Conservation (phyloP, 2,888 invertebrate species). For the Lepidocyrtinus sp. region DNA sequence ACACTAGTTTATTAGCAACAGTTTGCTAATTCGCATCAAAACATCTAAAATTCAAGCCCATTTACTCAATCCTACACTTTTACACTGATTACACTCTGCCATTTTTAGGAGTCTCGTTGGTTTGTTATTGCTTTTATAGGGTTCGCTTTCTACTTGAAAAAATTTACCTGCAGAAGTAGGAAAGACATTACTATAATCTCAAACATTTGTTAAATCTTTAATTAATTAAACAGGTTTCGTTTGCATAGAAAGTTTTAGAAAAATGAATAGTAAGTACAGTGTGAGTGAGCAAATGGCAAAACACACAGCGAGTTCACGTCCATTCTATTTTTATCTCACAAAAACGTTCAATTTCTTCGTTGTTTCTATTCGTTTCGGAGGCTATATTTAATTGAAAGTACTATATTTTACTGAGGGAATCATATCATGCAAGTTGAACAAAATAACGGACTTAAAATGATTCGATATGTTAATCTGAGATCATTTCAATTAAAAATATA, state of each 20-base stretch:
- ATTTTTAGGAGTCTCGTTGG: no score
- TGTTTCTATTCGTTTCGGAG: no score
- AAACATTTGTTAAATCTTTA: neutral
- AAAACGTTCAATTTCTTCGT: no score
- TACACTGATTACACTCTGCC: no score
- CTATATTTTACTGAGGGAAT: no score
- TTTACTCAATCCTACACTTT: no score
- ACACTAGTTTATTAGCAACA: neutral
- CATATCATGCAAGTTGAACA: neutral
- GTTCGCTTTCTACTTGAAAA: no score
- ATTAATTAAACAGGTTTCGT: neutral
- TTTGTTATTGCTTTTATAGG: slow-evolving; percentile 26
- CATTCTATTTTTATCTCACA: no score
- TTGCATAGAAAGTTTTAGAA: slow-evolving; percentile 7
- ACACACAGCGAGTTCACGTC: no score
- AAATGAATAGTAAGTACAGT: slow-evolving; percentile 28
- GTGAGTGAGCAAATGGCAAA: slow-evolving; percentile 43
- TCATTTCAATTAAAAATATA: slow-evolving; percentile 55
- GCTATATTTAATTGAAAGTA: no score
- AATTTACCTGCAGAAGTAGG: slow-evolving; percentile 33
- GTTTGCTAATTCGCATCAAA: neutral
- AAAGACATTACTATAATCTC: slow-evolving; percentile 54
- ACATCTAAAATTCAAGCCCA: no score
- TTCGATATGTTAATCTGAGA: slow-evolving; percentile 60
- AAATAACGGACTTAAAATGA: slow-evolving; percentile 32